Conservation (phyloP, 2,797 vertebrate species). For the Macropodus opercularis region DNA sequence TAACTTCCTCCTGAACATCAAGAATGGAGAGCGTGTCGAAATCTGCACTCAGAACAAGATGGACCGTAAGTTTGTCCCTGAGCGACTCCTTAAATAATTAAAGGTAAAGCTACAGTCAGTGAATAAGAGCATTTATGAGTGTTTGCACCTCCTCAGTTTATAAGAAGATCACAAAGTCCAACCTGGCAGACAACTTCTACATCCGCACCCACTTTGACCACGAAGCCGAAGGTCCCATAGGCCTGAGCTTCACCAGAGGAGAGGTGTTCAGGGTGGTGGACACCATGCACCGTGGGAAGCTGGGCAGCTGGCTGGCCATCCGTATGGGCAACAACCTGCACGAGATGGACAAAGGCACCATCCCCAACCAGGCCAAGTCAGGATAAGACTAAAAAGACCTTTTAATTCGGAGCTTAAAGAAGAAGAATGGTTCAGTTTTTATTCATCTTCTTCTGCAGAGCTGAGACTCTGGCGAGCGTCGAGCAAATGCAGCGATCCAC, state of each 20-base stretch:
- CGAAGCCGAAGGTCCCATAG: constrained; percentile 80
- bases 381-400: not conserved
- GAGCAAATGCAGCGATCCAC: constrained; percentile 84
- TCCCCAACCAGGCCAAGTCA: constrained; percentile 91
- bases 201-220: constrained; percentile 95
- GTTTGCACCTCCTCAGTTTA: constrained; percentile 82
- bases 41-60: constrained; percentile 90
- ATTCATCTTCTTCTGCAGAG: constrained; percentile 76
- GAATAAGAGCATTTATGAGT: not conserved
- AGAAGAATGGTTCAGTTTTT: not conserved
- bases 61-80: constrained; percentile 81
- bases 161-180: constrained; percentile 90
- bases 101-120: not conserved
- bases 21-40: constrained; percentile 78
- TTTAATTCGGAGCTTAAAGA: not conserved
- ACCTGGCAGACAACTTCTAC: constrained; percentile 92
- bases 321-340: constrained; percentile 92
- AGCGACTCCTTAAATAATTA: not conserved
- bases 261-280: constrained; percentile 95
- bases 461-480: constrained; percentile 88
- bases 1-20: constrained; percentile 87
- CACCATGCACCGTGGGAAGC: constrained; percentile 88
- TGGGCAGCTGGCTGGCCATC: constrained; percentile 90
- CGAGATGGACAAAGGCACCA: constrained; percentile 91
- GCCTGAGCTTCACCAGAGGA: constrained; percentile 90